Evolutionary conservation across 2,888 invertebrate species (phyloP).

Genomic region (Pelosia muscerda): DNA sequence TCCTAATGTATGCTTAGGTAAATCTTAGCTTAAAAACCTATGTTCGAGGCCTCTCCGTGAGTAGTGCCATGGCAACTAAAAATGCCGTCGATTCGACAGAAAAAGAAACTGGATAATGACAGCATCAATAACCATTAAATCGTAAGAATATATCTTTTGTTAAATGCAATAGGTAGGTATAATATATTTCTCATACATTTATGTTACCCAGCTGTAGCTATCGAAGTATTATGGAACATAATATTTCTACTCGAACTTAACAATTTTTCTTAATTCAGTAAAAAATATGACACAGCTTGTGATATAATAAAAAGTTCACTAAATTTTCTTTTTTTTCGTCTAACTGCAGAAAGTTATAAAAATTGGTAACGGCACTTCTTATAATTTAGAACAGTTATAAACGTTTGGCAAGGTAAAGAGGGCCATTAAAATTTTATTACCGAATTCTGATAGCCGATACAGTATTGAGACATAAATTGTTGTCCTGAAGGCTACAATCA

Average conservation of each 20-base stretch:
- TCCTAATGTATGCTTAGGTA: no score
- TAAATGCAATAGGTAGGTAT: background rate
- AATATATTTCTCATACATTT: background rate
- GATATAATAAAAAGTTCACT: constrained; percentile 11
- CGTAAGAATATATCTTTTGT: background rate
- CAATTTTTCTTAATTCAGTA: background rate
- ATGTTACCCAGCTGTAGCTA: background rate
- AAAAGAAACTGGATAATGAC: no score
- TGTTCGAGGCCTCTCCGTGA: no score
- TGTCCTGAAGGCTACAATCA: constrained; percentile 53
- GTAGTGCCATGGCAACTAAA: no score
- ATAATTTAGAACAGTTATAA: constrained; percentile 42
- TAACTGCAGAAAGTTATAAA: constrained; percentile 23
- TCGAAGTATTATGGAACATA: background rate
- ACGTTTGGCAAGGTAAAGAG: constrained; percentile 5
- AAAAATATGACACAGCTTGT: constrained; percentile 14
- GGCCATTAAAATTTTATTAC: constrained; percentile 39
- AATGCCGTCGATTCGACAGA: no score
- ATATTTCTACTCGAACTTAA: background rate
- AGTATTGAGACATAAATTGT: constrained; percentile 45
- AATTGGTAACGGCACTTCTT: constrained; percentile 35
- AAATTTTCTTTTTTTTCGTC: constrained; percentile 8
- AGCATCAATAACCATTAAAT: background rate
- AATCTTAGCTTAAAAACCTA: no score
- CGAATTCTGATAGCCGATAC: constrained; percentile 33